Evolutionary conservation across 2,888 invertebrate species (phyloP).

Genomic region (Andrena chrysosceles): DNA sequence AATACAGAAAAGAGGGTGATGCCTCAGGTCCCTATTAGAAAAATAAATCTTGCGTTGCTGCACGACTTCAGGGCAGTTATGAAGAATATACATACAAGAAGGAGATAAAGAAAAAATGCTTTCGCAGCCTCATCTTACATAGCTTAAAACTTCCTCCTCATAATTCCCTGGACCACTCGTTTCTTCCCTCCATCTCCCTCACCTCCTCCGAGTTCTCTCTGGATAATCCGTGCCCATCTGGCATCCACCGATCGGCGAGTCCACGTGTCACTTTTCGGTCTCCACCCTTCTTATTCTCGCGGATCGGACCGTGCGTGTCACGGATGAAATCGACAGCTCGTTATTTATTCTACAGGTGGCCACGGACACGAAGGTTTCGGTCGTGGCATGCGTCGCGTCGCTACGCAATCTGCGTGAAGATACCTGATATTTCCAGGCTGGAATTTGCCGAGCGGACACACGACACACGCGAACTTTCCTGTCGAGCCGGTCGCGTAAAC

Average conservation of each 20-base stretch:
- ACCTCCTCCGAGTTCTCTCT: background rate
- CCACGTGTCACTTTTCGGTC: conserved; percentile 5
- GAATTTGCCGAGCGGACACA: background rate
- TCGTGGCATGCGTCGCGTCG: conserved; percentile 14
- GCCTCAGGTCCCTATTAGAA: no score
- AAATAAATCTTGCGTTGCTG: no score
- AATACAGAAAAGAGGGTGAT: no score
- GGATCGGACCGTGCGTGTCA: background rate
- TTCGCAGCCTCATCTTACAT: no score
- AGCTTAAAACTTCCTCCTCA: no score
- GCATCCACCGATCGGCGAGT: background rate
- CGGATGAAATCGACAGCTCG: conserved; percentile 65
- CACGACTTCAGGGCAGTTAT: no score
- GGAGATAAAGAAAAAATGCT: no score
- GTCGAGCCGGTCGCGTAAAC: background rate
- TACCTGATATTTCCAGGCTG: conserved; percentile 34
- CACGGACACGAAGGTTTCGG: conserved; percentile 41
- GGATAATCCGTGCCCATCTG: conserved; percentile 18
- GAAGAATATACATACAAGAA: no score
- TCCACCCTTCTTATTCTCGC: background rate
- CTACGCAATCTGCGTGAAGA: conserved; percentile 37
- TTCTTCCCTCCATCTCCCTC: background rate
- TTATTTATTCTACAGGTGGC: conserved; percentile 77
- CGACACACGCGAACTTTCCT: background rate
- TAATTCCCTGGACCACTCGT: background rate